Conservation (phyloP, 1,140 invertebrate species). For the Macrobrachium rosenbergii region DNA sequence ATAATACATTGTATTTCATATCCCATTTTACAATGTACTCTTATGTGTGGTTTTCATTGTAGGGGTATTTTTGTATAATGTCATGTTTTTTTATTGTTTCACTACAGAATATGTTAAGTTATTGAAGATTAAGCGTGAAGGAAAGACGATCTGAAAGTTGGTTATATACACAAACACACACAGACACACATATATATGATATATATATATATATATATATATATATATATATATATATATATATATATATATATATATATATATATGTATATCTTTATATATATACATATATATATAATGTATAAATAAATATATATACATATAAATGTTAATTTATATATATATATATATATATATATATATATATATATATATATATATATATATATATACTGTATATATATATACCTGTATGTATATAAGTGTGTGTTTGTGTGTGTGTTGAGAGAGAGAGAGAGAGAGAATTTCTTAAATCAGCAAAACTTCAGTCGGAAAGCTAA, state of each 20-base stretch:
- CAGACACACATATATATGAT: background rate
- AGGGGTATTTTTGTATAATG: too few relatives aligned
- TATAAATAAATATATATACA: conserved; percentile 7
- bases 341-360: background rate
- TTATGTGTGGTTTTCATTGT: too few relatives aligned
- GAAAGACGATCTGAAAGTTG: background rate
- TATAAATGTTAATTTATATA: background rate
- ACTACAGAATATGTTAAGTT: background rate
- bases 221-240: conserved; percentile 4
- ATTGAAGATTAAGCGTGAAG: background rate
- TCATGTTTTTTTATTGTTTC: background rate
- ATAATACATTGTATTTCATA: too few relatives aligned
- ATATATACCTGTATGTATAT: background rate
- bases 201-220: background rate
- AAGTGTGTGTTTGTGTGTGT: background rate
- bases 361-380: conserved; percentile 4
- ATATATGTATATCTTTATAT: too few relatives aligned
- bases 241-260: conserved; percentile 3
- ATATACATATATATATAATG: background rate
- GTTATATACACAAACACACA: background rate
- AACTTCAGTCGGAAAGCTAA: too few relatives aligned
- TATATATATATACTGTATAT: background rate
- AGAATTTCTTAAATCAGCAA: too few relatives aligned
- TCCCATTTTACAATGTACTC: too few relatives aligned
- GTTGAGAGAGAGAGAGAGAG: background rate